Evolutionary conservation across 2,113 vertebrate genomes (phyloP).

Genomic region (Malurus elegans): DNA sequence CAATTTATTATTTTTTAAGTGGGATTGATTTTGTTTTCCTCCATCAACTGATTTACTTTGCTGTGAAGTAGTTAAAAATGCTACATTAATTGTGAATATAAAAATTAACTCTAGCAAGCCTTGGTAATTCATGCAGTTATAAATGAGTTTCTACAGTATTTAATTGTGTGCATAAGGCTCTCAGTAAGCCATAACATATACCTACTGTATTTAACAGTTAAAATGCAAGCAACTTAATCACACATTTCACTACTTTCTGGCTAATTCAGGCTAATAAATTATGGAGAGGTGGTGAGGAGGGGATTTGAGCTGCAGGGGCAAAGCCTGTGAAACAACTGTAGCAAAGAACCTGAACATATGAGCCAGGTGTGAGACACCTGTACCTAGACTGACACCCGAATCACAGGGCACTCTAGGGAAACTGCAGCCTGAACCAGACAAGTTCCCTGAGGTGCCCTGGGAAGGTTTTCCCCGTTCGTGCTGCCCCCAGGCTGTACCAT

Average conservation of each 20-base stretch:
- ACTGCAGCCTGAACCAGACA: rapidly evolving
- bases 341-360: rapidly evolving
- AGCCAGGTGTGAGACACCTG: not conserved
- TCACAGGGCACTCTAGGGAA: not conserved
- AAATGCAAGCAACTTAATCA: not conserved
- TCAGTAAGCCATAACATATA: not conserved
- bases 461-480: not conserved
- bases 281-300: not conserved
- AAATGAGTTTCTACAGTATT: not conserved
- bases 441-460: not conserved
- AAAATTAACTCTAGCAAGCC: not conserved
- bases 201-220: not conserved
- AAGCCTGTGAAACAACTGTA: not conserved
- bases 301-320: not conserved
- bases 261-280: not conserved
- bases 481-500: constrained; percentile 76
- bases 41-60: not conserved
- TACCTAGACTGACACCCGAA: rapidly evolving
- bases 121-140: not conserved
- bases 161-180: not conserved
- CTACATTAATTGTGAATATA: not conserved
- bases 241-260: not conserved
- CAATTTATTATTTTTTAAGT: not conserved
- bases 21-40: not conserved
- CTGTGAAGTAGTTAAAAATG: not conserved